Evolutionary conservation across 2,113 vertebrate genomes (phyloP).

Genomic region (Leptobrachium leishanense): DNA sequence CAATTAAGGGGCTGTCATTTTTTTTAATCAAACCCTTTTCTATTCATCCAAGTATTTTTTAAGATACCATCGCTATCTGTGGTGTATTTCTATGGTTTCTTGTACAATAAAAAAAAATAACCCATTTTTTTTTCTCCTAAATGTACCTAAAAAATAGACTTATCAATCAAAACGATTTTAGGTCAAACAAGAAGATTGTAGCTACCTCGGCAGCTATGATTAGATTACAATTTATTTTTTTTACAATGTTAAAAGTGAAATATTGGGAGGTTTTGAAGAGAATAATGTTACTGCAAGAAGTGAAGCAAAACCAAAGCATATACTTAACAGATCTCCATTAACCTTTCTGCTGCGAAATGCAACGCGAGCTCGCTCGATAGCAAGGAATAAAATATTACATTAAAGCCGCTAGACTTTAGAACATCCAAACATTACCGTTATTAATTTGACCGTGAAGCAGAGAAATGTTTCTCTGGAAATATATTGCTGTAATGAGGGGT

Average conservation of each 20-base stretch:
- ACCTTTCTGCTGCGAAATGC: conserved; percentile 33
- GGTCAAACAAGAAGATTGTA: conserved; percentile 41
- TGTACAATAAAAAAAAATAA: conserved; percentile 37
- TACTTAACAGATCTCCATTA: conserved; percentile 32
- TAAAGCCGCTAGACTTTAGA: conserved; percentile 16
- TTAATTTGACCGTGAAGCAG: too few relatives aligned
- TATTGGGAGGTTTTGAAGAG: conserved; percentile 29
- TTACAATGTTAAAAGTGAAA: conserved; percentile 39
- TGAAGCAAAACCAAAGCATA: conserved; percentile 43
- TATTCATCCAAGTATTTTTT: conserved; percentile 20
- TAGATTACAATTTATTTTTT: conserved; percentile 47
- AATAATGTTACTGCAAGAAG: conserved; percentile 39
- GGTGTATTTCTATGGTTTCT: conserved; percentile 22
- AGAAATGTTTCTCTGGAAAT: too few relatives aligned
- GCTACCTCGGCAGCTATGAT: conserved; percentile 32
- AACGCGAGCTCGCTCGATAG: conserved; percentile 6
- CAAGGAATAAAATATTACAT: conserved; percentile 9
- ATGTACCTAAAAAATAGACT: conserved; percentile 38
- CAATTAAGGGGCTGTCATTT: conserved; percentile 40
- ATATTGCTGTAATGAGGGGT: too few relatives aligned
- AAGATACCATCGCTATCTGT: neutral
- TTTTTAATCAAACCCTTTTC: conserved; percentile 39
- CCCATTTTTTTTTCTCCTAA: conserved; percentile 1
- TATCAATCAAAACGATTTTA: conserved; percentile 45
- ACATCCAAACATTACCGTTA: neutral